Base-by-base conservation (phyloP, 2,888 invertebrate species). In the Eucriotettix oculatus region DNA sequence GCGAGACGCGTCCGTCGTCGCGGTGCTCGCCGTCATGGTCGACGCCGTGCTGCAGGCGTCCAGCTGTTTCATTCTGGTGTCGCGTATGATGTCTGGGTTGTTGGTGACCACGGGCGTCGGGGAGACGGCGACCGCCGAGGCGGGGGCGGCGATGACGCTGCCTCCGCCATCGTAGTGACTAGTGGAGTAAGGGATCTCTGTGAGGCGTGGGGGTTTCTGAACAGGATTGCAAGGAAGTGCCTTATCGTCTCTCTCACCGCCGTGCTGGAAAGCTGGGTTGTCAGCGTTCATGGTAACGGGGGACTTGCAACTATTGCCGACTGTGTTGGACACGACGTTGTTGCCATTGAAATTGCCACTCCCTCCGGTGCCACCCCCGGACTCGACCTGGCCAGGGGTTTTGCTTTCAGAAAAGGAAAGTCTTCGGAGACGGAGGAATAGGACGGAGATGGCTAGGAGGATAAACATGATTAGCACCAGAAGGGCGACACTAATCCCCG, bases 81-180 rank as follows among this genome's bases (percentile, higher is more conserved):
- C 90, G 69, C 88, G 87, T 68, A 91, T 90, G 64, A 91, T 77
- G 72, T 90, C 90, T 3, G 90, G 90, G 72, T 90, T 89, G 68
- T 90, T 90, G 67, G 65, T 82, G 58, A 66, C 65, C 17, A 9
- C 54, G 54, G 16, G 54, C 54, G 17, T 54, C 16, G 54, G 54
- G 17, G 29, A 78, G 42, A 82, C 52, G 84, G 83, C 52, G 86
- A 83, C 43, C 87, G 41, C 55, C 10, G 59, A 42, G 9, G 60
- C 58, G 1, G 60, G 67, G 65, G 61, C 67, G 42, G 57, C 61
- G 48, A 65, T 60, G 14, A 65, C 62, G 67, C 81, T 82, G 57
- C 84, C 85, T 65, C 80, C 79, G 60, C 83, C 84, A 69, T 85
- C 85, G 67, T 85, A 84, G 69, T 82, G 81, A 64, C 80, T 81